Conservation (phyloP, 2,888 invertebrate species). For the Mythimna impura region DNA sequence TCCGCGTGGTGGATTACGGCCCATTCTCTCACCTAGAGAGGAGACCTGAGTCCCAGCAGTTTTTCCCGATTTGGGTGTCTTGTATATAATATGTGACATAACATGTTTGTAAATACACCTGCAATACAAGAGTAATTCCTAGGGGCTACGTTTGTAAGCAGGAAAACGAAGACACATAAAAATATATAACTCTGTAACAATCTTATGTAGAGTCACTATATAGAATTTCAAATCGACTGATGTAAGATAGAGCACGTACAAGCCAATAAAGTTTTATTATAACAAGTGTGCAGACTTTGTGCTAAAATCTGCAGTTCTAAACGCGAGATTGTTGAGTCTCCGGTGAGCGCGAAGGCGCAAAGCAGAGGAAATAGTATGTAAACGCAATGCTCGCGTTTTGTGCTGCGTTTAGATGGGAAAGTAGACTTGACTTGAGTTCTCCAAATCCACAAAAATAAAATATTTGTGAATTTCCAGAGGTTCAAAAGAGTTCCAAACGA, state of each 20-base stretch:
- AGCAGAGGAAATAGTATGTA: slow-evolving; percentile 83
- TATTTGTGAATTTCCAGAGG: no score
- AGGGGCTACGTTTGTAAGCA: no score
- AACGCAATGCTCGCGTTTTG: slow-evolving; percentile 71
- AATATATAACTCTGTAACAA: slow-evolving; percentile 22
- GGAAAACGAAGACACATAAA: slow-evolving; percentile 9
- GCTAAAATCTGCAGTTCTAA: slow-evolving; percentile 60
- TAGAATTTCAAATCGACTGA: slow-evolving; percentile 41
- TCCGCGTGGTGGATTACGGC: no score
- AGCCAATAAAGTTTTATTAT: slow-evolving; percentile 64
- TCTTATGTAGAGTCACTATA: slow-evolving; percentile 39
- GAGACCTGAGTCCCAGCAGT: no score
- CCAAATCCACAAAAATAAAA: no score
- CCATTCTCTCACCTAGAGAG: no score
- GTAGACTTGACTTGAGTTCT: slow-evolving; percentile 25
- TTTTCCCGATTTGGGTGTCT: no score
- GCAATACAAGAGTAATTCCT: no score
- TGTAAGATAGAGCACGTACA: slow-evolving; percentile 62
- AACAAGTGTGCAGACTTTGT: slow-evolving; percentile 58
- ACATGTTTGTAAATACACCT: no score
- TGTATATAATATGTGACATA: no score
- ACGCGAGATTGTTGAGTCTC: slow-evolving; percentile 70
- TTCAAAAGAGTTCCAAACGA: no score
- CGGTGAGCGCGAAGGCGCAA: slow-evolving; percentile 71
- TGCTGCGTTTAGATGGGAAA: slow-evolving; percentile 47